Base-by-base conservation (phyloP, 2,797 vertebrate species). In the Takifugu ocellatus region DNA sequence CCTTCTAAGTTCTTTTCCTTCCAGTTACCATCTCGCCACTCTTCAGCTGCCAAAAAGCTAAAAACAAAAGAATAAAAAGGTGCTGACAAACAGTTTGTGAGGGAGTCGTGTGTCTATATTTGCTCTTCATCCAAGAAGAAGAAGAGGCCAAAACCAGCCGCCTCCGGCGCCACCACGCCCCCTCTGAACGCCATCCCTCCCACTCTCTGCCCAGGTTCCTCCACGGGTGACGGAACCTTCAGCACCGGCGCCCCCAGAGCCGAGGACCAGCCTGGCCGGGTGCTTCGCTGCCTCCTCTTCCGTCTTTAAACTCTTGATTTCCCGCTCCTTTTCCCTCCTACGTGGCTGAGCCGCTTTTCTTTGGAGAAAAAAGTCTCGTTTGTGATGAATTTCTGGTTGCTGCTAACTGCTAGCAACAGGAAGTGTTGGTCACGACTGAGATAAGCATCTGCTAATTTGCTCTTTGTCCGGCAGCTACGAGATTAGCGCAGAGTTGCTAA, bases 21-120 rank as follows among this genome's bases (percentile, higher is more conserved):
- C 69, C 78, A 79, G 75, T 79, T 77, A 84, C 74, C 11, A 60
- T 78, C 73, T 75, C 79, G 56, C 61, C 77, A 79, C 72, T 77
- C 78, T 85, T 79, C 81, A 83, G 84, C 83, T 81, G 77, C 77
- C 85, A 85, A 66, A 75, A 77, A 87, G 68, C 50, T 49, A 39
- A 61, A 83, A 88, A 21, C 21, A 83, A 88, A 21, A 21, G 21
- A 21, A 21, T 21, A 21, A 42, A 63, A 83, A 88, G 86, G 68
- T 68, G 88, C 90, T 90, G 89, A 91, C 87, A 87, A 87, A 88
- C 77, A 77, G 78, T 74, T 75, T 74, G 72, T 68, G 64, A 76
- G 70, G 72, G 63, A 70, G 71, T 85, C 72, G 33, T 56, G 72
- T 72, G 54, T 84, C 77, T 84, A 79, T 81, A 81, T 86, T 85